Conservation (phyloP, 2,113 vertebrate species). For the Pangasianodon gigas region DNA sequence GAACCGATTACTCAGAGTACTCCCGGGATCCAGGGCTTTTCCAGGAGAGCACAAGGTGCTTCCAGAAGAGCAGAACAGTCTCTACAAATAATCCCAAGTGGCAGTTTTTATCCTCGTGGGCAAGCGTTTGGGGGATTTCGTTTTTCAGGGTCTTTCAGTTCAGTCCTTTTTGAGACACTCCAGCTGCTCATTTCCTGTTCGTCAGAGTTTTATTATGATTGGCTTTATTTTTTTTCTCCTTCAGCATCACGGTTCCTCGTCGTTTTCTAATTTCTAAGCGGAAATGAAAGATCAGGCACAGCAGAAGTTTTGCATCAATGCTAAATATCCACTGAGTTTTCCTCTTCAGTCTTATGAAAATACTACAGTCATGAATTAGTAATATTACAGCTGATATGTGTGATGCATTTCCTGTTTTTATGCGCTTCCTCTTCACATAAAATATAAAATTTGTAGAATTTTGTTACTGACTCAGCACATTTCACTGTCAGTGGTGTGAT, state of each 20-base stretch:
- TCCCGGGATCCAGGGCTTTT: background rate
- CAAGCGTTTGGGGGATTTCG: conserved; percentile 30
- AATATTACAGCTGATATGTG: background rate
- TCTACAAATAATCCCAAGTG: conserved; percentile 1
- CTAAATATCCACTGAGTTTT: background rate
- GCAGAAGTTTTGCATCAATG: background rate
- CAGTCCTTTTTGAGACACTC: conserved; percentile 17
- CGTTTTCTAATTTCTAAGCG: background rate
- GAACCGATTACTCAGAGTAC: background rate
- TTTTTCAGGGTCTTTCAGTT: conserved; percentile 41
- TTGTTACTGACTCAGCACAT: background rate
- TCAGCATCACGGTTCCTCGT: background rate
- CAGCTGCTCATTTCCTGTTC: conserved; percentile 28
- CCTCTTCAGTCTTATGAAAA: background rate
- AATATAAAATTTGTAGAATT: background rate
- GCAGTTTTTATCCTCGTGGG: background rate
- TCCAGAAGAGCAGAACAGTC: background rate
- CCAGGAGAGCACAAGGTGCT: background rate
- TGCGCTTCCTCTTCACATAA: background rate
- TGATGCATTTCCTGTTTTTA: background rate
- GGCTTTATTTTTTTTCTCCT: background rate
- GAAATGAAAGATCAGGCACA: background rate
- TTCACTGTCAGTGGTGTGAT: background rate
- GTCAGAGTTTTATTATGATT: conserved; percentile 4
- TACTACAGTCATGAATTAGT: background rate